Percentiles rank a stretch among this genome's conserved stretches.
Evolutionary conservation across 2,797 vertebrate species (phyloP).

Genomic region (Adelosebastes latens): DNA sequence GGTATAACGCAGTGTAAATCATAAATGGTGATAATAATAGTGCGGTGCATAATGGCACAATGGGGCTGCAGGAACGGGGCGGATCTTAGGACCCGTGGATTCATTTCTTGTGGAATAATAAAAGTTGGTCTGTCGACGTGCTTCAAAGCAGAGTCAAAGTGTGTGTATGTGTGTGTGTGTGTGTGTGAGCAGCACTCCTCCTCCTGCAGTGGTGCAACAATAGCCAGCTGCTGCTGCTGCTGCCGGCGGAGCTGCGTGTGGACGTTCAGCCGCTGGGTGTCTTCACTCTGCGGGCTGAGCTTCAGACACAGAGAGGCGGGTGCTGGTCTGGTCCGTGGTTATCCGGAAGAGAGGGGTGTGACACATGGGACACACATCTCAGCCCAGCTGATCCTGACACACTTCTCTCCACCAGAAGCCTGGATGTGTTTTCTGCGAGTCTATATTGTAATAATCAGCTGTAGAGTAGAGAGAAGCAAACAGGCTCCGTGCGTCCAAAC

Average conservation of each 20-base stretch:
- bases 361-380: slow-evolving; percentile 64
- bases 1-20: accelerated
- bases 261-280: slow-evolving; percentile 37
- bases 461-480: neutral
- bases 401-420: slow-evolving; percentile 1
- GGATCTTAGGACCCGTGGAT: slow-evolving; percentile 72
- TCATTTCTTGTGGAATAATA: slow-evolving; percentile 46
- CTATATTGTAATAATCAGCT: neutral
- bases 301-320: neutral
- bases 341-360: slow-evolving; percentile 72
- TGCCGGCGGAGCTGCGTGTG: neutral
- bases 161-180: neutral
- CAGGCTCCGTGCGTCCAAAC: slow-evolving; percentile 30
- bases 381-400: slow-evolving; percentile 42
- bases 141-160: slow-evolving; percentile 3
- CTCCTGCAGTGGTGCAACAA: slow-evolving; percentile 14
- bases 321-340: slow-evolving; percentile 35
- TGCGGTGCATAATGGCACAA: neutral
- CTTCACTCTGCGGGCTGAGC: neutral
- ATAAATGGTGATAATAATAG: too few relatives aligned
- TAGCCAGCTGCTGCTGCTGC: slow-evolving; percentile 24
- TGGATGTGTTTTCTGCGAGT: neutral
- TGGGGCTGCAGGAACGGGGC: slow-evolving; percentile 30
- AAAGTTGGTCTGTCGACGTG: slow-evolving; percentile 68
- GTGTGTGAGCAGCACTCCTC: slow-evolving; percentile 6